Evolutionary conservation across 2,113 vertebrate species (phyloP).

Genomic region (Dicentrarchus labrax): DNA sequence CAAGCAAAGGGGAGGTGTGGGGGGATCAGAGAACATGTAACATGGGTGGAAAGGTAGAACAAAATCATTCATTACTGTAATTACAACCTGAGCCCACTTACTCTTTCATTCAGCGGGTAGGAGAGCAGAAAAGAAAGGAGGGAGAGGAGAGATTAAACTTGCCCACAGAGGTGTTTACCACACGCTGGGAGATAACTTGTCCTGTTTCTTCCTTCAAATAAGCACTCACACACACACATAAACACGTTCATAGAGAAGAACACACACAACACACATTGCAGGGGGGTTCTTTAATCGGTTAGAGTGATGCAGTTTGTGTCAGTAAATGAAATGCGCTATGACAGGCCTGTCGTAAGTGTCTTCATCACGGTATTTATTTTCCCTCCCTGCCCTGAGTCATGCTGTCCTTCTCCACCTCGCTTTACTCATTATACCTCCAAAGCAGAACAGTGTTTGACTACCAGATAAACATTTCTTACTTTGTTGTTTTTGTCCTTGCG

Average conservation of each 20-base stretch:
- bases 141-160: conserved; percentile 51
- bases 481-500: conserved; percentile 16
- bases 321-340: conserved; percentile 49
- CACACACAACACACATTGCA: conserved; percentile 26
- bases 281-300: conserved; percentile 46
- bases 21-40: conserved; percentile 59
- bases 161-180: conserved; percentile 60
- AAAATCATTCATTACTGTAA: conserved; percentile 85
- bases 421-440: conserved; percentile 38
- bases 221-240: conserved; percentile 9
- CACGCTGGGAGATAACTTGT: conserved; percentile 45
- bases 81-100: conserved; percentile 80
- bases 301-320: conserved; percentile 58
- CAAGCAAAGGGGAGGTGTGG: not conserved
- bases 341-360: conserved; percentile 53
- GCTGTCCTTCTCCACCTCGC: conserved; percentile 12
- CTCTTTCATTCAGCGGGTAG: conserved; percentile 77
- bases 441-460: conserved; percentile 37
- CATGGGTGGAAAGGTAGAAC: conserved; percentile 76
- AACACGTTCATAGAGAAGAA: conserved; percentile 1
- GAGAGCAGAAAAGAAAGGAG: conserved; percentile 60
- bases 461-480: conserved; percentile 43
- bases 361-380: conserved; percentile 60
- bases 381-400: conserved; percentile 53
- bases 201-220: conserved; percentile 24